Percentiles rank a stretch among this genome's conserved stretches.
These are phyloP conservation scores for Papilio helenus DNA, from an alignment of 1,140 invertebrate species.

Conservation along the genomic window DNA sequence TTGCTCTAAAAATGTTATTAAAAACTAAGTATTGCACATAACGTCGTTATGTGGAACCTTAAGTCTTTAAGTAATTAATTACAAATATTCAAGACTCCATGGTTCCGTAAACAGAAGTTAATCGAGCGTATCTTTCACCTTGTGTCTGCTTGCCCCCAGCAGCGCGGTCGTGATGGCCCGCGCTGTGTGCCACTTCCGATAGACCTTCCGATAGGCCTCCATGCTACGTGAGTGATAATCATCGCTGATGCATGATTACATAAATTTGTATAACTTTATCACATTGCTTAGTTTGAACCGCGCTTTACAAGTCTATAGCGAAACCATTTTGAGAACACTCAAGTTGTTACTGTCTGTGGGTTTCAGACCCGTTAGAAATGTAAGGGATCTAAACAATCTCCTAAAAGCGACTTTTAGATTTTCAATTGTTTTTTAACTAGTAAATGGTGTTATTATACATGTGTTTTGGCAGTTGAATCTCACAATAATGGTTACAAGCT, in stretches of 20 bases:
- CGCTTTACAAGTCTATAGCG: not conserved
- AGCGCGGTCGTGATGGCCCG: not conserved
- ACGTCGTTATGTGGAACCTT: too few species aligned
- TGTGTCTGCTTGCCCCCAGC: not conserved
- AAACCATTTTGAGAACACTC: not conserved
- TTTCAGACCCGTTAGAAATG: too few species aligned
- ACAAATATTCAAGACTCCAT: not conserved
- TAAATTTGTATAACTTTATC: not conserved
- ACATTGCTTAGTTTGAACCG: not conserved
- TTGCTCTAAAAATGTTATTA: not conserved
- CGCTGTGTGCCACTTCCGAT: conserved; percentile 14
- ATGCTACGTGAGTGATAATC: conserved; percentile 4
- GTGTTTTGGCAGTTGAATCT: not conserved
- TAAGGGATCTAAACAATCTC: too few species aligned
- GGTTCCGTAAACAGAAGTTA: not conserved
- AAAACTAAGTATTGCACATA: not conserved
- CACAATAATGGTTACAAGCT: too few species aligned
- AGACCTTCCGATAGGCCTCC: conserved; percentile 27
- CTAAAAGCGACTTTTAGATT: not conserved
- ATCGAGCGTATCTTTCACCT: conserved; percentile 22
- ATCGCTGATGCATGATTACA: conserved; percentile 12
- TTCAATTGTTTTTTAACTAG: not conserved
- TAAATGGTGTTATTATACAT: too few species aligned
- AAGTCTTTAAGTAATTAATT: too few species aligned
- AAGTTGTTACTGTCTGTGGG: not conserved